A percentile compares a stretch with the other conserved stretches of the same genome.
phyloP scores from a whole-genome alignment of 2,113 vertebrate genomes.

The Amphiprion ocellaris region DNA sequence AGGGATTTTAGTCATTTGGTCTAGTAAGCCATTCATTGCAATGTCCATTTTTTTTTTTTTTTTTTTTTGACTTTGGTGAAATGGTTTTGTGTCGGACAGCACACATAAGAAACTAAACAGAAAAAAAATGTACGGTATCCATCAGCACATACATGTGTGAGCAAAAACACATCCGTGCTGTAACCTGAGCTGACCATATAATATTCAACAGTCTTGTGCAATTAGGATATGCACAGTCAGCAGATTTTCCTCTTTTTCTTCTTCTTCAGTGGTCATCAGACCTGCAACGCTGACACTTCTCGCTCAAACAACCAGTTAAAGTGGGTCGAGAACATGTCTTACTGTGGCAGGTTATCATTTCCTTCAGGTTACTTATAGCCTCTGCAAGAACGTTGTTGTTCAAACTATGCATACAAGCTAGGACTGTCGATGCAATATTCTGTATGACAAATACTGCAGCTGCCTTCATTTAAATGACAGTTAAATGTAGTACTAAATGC shows the following conservation, averaged over 20 bases:
- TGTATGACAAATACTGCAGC: too few relatives aligned
- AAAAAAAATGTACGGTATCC: not conserved
- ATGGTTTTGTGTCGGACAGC: not conserved
- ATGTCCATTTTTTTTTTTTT: conserved; percentile 3
- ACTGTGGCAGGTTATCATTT: not conserved
- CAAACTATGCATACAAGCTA: not conserved
- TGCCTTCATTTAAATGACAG: too few relatives aligned
- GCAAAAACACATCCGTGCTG: too few relatives aligned
- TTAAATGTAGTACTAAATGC: too few relatives aligned
- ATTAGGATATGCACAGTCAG: not conserved
- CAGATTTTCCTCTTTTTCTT: too few relatives aligned
- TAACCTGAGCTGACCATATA: too few relatives aligned
- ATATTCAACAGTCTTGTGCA: not conserved
- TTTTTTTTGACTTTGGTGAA: not conserved
- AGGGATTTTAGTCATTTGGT: conserved; percentile 2
- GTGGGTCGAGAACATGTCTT: not conserved
- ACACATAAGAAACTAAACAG: not conserved
- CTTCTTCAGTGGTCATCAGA: too few relatives aligned
- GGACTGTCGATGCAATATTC: too few relatives aligned
- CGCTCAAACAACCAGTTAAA: not conserved
- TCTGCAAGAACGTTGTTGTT: conserved; percentile 1
- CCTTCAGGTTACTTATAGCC: not conserved
- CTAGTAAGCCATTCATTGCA: conserved; percentile 7
- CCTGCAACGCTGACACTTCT: too few relatives aligned
- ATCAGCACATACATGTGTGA: too few relatives aligned